A percentile compares a stretch with the other conserved stretches of the same genome.
These are phyloP conservation scores for Agapornis canus DNA, from an alignment of 2,797 vertebrate genomes.

Conservation along the genomic window DNA sequence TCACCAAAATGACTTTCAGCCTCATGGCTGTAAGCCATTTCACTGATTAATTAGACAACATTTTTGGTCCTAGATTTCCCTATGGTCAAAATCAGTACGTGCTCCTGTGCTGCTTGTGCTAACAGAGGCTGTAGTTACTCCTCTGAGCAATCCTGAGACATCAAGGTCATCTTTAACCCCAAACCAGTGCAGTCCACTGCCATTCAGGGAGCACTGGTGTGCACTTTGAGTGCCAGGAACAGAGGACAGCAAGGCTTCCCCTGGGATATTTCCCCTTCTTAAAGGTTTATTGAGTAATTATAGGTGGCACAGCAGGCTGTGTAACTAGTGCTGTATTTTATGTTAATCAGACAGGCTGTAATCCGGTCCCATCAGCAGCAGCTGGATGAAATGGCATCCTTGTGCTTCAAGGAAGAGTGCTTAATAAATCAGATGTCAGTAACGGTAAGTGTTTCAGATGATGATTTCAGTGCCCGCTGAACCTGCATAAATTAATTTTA, in stretches of 20 bases:
- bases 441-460: slow-evolving; percentile 75
- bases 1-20: neutral
- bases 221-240: neutral
- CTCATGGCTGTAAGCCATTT: neutral
- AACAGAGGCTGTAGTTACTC: neutral
- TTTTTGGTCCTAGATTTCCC: neutral
- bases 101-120: neutral
- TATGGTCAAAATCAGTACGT: neutral
- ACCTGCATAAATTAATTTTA: neutral
- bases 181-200: neutral
- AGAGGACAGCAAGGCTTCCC: neutral
- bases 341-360: slow-evolving; percentile 77
- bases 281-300: neutral
- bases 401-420: slow-evolving; percentile 81
- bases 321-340: neutral
- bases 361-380: slow-evolving; percentile 83
- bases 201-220: neutral
- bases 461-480: neutral
- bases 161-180: neutral
- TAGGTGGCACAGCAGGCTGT: neutral
- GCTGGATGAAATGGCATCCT: slow-evolving; percentile 83
- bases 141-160: neutral
- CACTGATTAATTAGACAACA: neutral
- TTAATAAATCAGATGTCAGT: slow-evolving; percentile 81
- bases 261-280: neutral